These are phyloP conservation scores for Hipparchia sbordonii DNA, from an alignment of 2,888 invertebrate genomes.

Conservation along the genomic window DNA sequence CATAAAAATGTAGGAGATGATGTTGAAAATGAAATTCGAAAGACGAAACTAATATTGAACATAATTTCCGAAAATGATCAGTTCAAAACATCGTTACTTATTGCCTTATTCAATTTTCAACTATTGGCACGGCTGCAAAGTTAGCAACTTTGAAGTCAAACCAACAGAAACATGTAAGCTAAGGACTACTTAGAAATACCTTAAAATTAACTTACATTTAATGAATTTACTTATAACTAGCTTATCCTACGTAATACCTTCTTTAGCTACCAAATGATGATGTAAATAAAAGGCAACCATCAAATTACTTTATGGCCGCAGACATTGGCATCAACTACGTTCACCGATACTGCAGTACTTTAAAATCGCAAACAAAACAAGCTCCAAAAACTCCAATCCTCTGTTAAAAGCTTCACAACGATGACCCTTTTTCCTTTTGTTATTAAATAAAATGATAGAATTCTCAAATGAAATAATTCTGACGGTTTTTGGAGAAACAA, in stretches of 20 bases:
- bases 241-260: no score
- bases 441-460: not conserved
- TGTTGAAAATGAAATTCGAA: slow-evolving; percentile 13
- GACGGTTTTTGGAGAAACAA: not conserved
- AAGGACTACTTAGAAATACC: not conserved
- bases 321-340: no score
- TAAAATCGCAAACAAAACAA: not conserved
- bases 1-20: slow-evolving; percentile 6
- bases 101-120: slow-evolving; percentile 2
- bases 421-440: not conserved
- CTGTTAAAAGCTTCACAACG: not conserved
- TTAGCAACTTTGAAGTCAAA: slow-evolving; percentile 9
- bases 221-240: not conserved
- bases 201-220: not conserved
- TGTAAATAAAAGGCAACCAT: not conserved
- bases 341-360: not conserved
- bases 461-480: not conserved
- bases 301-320: not conserved
- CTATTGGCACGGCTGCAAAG: slow-evolving; percentile 2
- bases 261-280: not conserved
- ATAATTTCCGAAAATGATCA: not conserved
- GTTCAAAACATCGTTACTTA: not conserved
- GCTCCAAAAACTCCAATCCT: not conserved
- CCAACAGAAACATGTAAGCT: not conserved
- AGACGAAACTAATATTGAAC: slow-evolving; percentile 4